Evolutionary conservation across 2,888 invertebrate species (phyloP), one percentile per base, ranked within the genome.

Genomic region (Sarcophaga variegata): DNA sequence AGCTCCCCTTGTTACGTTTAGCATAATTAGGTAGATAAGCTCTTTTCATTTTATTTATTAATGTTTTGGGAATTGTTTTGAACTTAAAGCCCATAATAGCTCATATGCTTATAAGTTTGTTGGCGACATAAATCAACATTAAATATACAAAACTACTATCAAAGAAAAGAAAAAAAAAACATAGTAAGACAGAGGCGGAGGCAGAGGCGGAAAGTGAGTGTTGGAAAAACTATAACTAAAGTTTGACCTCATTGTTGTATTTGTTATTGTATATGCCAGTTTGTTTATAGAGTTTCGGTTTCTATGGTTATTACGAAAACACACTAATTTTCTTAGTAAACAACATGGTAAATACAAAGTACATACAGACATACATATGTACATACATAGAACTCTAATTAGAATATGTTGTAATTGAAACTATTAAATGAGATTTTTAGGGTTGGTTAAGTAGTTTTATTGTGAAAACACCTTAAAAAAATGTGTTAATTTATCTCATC

Each of bases 271-370:
- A 22, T 66, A 71, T 79, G 70, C 54, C 63, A 71, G 17, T 79
- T 79, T 72, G 80, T 72, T 80, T 69, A n/a, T 22, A n/a, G 17
- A 49, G 70, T 22, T 49, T 22, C 22, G 59, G 72, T 80, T 80
- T 80, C 80, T 66, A 80, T 72, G 80, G 80, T 80, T 54, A 79
- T 66, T 20, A 11, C 54, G 4, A 49, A 54, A 12, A 54, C 17
- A 14, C 0, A 54, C 17, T 54, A 54, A 54, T 54, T 54, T 54
- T 54, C 54, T 17, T 54, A 5, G 54, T 17, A 54, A 54, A 54
- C 17, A 4, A 4, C 2, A 5, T 14, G 17, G 54, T 10, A 54
- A 37, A 37, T 37, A 37, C 10, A 37, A 2, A 37, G 37, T 27
- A 37, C 37, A 37, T 37, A 37, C 8, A 37, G 37, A 37, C 37